Conservation (phyloP, 2,113 vertebrate species). For the Archocentrus centrarchus region DNA sequence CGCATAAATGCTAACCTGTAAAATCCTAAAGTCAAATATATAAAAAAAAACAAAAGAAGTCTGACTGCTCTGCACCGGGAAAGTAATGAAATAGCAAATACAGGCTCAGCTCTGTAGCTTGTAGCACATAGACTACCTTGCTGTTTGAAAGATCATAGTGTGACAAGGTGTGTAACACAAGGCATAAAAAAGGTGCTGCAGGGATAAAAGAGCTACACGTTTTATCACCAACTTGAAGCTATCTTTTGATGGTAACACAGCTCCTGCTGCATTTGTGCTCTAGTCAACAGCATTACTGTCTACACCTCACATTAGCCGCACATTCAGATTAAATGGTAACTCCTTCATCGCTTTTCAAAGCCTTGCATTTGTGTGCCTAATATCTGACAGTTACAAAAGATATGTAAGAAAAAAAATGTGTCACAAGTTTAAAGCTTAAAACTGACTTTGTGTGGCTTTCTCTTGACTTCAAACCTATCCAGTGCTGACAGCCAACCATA, state of each 20-base stretch:
- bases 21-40: not conserved
- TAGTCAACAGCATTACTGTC: not conserved
- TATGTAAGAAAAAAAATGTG: not conserved
- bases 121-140: constrained; percentile 4
- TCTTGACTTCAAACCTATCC: not conserved
- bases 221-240: not conserved
- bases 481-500: not conserved
- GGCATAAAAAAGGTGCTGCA: constrained; percentile 10
- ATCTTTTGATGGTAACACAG: constrained; percentile 2
- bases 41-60: not conserved
- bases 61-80: not conserved
- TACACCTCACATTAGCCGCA: not conserved
- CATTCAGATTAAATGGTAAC: constrained; percentile 6
- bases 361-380: not conserved
- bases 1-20: not conserved
- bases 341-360: constrained; percentile 6
- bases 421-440: constrained; percentile 7
- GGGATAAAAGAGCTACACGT: constrained; percentile 15
- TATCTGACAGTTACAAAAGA: not conserved
- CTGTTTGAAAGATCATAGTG: constrained; percentile 11
- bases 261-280: not conserved
- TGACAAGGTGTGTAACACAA: constrained; percentile 21
- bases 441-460: not conserved
- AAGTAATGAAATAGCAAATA: not conserved
- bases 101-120: not conserved